Percentiles rank a stretch among this genome's conserved stretches.
phyloP scores from a whole-genome alignment of 1,140 invertebrate genomes.

The Metopolophium dirhodum region DNA sequence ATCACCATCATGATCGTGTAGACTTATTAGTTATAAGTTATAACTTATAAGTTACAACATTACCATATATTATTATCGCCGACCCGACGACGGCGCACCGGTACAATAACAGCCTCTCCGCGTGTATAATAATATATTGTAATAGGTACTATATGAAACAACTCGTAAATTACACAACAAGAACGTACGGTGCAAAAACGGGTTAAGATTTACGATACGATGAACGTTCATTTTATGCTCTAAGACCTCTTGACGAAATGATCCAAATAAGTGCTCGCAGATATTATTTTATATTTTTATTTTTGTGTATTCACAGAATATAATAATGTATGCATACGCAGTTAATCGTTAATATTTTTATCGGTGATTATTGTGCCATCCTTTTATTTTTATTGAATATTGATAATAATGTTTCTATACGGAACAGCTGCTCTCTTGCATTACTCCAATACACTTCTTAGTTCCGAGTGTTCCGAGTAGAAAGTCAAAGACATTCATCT shows the following conservation, averaged over 20 bases:
- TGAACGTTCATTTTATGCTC: neutral
- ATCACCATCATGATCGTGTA: neutral
- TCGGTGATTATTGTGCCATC: neutral
- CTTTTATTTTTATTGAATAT: neutral
- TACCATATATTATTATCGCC: neutral
- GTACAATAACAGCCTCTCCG: neutral
- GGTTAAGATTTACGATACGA: neutral
- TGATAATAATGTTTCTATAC: neutral
- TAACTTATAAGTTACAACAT: neutral
- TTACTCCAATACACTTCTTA: neutral
- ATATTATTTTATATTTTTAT: neutral
- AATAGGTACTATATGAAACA: neutral
- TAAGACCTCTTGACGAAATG: neutral
- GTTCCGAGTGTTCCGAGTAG: no score
- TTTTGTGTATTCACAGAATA: neutral
- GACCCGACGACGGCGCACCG: neutral
- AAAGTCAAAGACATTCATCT: no score
- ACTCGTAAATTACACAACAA: neutral
- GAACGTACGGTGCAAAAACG: neutral
- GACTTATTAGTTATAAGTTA: neutral
- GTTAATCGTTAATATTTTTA: slow-evolving; percentile 2
- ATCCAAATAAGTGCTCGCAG: neutral
- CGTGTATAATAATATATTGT: neutral
- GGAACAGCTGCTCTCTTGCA: neutral
- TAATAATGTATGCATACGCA: neutral